phyloP scores from a whole-genome alignment of 2,113 vertebrate species.

The Myrmecophaga tridactyla region DNA sequence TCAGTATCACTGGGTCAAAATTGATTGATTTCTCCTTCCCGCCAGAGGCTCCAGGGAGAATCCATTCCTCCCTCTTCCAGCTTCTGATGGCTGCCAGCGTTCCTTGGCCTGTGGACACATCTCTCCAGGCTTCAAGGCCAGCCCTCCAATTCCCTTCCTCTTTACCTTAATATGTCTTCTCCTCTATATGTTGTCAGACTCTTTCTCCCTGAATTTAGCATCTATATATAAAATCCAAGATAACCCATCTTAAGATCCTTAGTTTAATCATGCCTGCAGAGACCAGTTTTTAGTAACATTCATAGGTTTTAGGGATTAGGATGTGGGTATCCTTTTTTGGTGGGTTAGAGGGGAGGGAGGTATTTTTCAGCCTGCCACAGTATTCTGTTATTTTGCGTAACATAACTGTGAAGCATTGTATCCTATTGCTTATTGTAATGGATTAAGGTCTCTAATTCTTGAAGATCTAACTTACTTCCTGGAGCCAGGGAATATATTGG shows the following conservation, averaged over 20 bases:
- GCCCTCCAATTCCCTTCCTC: neutral
- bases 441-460: neutral
- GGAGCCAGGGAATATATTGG: neutral
- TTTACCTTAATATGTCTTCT: neutral
- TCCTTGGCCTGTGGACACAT: neutral
- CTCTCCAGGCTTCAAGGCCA: neutral
- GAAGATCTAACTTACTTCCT: neutral
- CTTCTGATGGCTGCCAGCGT: neutral
- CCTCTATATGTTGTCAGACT: neutral
- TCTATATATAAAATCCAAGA: neutral
- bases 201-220: neutral
- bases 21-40: no score
- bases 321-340: neutral
- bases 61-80: neutral
- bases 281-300: neutral
- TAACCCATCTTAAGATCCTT: neutral
- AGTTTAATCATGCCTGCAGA: neutral
- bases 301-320: neutral
- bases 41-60: no score
- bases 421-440: neutral
- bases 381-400: neutral
- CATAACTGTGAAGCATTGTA: neutral
- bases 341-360: fast-evolving
- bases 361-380: neutral
- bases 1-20: neutral